A percentile compares a stretch with the other conserved stretches of the same genome.
Conservation (phyloP, 2,113 vertebrate genomes). For the Tautogolabrus adspersus region DNA sequence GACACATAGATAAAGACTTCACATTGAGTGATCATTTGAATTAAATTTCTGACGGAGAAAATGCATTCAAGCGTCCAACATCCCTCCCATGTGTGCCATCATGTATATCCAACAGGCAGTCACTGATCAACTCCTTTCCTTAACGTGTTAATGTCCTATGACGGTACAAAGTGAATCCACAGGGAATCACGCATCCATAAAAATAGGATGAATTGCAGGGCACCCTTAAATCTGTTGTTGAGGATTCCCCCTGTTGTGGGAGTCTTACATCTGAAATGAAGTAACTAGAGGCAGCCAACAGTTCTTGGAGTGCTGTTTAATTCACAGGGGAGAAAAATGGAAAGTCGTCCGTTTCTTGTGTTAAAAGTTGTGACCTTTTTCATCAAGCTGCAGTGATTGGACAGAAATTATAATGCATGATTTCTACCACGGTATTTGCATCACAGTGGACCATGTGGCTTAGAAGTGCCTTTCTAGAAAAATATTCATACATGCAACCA, state of each 20-base stretch:
- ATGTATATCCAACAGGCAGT: conserved; percentile 22
- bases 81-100: conserved; percentile 13
- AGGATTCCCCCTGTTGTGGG: background rate
- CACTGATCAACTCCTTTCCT: conserved; percentile 45
- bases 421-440: conserved; percentile 5
- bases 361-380: conserved; percentile 18
- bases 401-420: conserved; percentile 6
- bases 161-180: conserved; percentile 43
- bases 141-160: conserved; percentile 40
- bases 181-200: conserved; percentile 49
- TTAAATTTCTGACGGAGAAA: background rate
- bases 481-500: conserved; percentile 17
- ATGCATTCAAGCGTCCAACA: background rate
- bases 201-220: conserved; percentile 46
- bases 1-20: conserved; percentile 5
- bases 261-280: conserved; percentile 18
- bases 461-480: conserved; percentile 6
- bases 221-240: conserved; percentile 37
- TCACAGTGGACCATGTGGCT: background rate
- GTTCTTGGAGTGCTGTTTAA: conserved; percentile 21
- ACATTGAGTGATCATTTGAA: background rate
- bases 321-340: conserved; percentile 17
- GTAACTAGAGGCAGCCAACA: conserved; percentile 12
- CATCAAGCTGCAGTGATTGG: conserved; percentile 29
- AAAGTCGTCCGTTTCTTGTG: conserved; percentile 8